Conservation (phyloP, 2,797 vertebrate species). For the Chloroceryle amazona region DNA sequence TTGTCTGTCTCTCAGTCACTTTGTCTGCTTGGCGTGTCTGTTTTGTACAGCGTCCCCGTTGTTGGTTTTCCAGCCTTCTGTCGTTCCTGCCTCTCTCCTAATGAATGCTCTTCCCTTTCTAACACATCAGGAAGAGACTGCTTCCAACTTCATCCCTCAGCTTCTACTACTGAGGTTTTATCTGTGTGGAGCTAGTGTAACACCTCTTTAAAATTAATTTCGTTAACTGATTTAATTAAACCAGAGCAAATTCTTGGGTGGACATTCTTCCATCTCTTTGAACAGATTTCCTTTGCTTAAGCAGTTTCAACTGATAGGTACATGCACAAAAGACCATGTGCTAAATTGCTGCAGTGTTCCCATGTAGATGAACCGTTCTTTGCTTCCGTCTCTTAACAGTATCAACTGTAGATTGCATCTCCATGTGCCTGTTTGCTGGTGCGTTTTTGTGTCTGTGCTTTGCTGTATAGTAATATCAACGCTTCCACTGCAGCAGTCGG, state of each 20-base stretch:
- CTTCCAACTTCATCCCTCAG: background rate
- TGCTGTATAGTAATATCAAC: background rate
- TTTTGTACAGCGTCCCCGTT: background rate
- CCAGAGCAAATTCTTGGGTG: background rate
- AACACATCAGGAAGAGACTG: background rate
- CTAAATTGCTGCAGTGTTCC: background rate
- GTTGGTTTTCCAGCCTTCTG: background rate
- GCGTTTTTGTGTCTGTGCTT: background rate
- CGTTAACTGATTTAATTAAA: constrained; percentile 8
- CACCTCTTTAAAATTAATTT: background rate
- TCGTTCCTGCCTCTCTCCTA: background rate
- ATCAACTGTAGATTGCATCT: background rate
- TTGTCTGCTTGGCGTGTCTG: background rate
- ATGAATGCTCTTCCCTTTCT: background rate
- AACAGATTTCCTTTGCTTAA: background rate
- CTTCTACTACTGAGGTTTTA: background rate
- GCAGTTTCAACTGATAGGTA: background rate
- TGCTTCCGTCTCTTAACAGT: background rate
- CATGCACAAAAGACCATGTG: background rate
- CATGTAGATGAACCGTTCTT: background rate
- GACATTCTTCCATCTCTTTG: background rate
- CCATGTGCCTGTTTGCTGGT: background rate
- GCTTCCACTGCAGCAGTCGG: background rate
- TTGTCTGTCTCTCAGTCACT: background rate
- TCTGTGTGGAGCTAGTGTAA: background rate